Evolutionary conservation across 2,888 invertebrate genomes (phyloP), one percentile per base, ranked within the genome.

Genomic region (Baccha elongata): DNA sequence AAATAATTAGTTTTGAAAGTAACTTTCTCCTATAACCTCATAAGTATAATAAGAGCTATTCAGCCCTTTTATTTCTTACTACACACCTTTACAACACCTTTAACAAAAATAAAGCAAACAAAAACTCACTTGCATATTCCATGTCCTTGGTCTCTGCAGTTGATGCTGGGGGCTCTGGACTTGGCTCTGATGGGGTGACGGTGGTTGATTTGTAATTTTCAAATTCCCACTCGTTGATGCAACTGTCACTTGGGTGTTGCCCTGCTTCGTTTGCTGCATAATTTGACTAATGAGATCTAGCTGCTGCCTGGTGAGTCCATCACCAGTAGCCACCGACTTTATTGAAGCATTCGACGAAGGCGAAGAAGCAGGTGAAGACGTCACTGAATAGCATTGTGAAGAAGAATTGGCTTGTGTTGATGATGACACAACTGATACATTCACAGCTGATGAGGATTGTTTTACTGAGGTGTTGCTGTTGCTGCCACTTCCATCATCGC

Each of bases 271-370:
- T 89, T 94, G 94, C 87, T 94, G 94, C 94, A 95, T 94, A 86
- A 94, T 94, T 90, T 94, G 94, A 90, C 94, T 94, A 87, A 95
- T 94, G 87, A 95, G 92, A 89, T 95, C 94, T 86, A 95, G 91
- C 89, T 95, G 95, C 87, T 95, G 94, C 86, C 94, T 93, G 68
- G 94, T 94, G 85, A 94, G 91, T 76, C 94, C 94, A 86, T 94
- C 94, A 88, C 94, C 89, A 21, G 86, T 78, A 23, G 89, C 88
- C 17, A 88, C 86, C 40, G 86, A 88, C 90, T 91, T 85, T 42
- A 67, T 44, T 58, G 90, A 89, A 71, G 87, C 87, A 6, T 89
- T 86, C 10, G 89, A 87, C 42, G 88, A 87, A 26, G 86, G 87
- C 65, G 87, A 88, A 52, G 88, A 88, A 75, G 86, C 89, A 84